Percentiles rank a stretch among this genome's conserved stretches.
phyloP scores from a whole-genome alignment of 2,113 vertebrate species.

The Athene cunicularia region DNA sequence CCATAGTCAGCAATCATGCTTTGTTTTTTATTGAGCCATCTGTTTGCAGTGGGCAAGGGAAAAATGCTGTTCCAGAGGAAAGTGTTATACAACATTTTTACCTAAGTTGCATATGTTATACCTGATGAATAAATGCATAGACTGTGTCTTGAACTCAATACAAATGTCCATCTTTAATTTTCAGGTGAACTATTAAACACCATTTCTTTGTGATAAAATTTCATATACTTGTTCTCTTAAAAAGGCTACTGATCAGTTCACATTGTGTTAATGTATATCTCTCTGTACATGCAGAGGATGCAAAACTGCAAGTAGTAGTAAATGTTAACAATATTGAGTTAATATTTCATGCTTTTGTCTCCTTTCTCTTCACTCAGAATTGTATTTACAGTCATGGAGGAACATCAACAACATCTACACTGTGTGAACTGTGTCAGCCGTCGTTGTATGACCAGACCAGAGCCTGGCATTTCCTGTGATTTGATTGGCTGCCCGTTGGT shows the following conservation, averaged over 20 bases:
- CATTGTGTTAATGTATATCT: neutral
- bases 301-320: neutral
- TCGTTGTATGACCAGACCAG: constrained; percentile 86
- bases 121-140: neutral
- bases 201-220: neutral
- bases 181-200: neutral
- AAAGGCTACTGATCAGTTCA: neutral
- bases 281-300: neutral
- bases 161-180: neutral
- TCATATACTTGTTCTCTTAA: neutral
- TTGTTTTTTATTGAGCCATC: neutral
- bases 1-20: neutral
- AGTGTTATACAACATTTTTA: neutral
- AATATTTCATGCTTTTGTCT: neutral
- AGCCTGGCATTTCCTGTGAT: constrained; percentile 88
- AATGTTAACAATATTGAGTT: neutral
- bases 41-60: neutral
- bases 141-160: neutral
- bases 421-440: constrained; percentile 91
- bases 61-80: neutral
- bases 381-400: constrained; percentile 80
- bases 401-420: constrained; percentile 83
- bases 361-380: constrained; percentile 64
- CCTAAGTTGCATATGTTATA: neutral
- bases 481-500: constrained; percentile 86